These are phyloP conservation scores for Glaucopsyche alexis DNA, from an alignment of 2,888 invertebrate genomes.

Conservation along the genomic window DNA sequence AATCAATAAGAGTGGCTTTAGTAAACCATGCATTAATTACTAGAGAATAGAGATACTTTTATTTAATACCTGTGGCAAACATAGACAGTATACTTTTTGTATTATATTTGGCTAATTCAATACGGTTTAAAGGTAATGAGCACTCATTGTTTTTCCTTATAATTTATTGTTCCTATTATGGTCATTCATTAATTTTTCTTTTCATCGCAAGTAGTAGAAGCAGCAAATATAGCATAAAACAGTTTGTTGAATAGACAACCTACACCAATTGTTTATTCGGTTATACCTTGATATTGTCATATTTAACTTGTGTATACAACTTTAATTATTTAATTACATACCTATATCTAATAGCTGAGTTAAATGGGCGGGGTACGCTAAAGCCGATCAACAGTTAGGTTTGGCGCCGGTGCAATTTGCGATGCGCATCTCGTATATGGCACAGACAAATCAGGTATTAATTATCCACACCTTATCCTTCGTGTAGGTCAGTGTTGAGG, in stretches of 20 bases:
- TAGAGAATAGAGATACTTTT: not conserved
- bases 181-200: not conserved
- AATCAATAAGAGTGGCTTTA: not conserved
- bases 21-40: not conserved
- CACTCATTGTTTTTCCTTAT: not conserved
- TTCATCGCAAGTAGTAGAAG: not conserved
- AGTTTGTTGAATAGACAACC: not conserved
- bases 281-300: too few relatives aligned
- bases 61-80: not conserved
- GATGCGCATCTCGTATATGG: constrained; percentile 73
- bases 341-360: constrained; percentile 33
- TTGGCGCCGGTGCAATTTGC: constrained; percentile 70
- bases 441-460: constrained; percentile 73
- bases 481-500: constrained; percentile 47
- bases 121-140: not conserved
- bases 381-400: constrained; percentile 72
- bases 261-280: too few relatives aligned
- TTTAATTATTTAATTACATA: constrained; percentile 18
- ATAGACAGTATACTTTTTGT: not conserved
- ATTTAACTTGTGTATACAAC: not conserved
- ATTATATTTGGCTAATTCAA: not conserved
- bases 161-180: not conserved
- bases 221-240: not conserved
- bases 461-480: constrained; percentile 67
- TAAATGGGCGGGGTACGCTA: constrained; percentile 52